phyloP scores from a whole-genome alignment of 1,140 invertebrate species.

The Drosophila subpulchrella region DNA sequence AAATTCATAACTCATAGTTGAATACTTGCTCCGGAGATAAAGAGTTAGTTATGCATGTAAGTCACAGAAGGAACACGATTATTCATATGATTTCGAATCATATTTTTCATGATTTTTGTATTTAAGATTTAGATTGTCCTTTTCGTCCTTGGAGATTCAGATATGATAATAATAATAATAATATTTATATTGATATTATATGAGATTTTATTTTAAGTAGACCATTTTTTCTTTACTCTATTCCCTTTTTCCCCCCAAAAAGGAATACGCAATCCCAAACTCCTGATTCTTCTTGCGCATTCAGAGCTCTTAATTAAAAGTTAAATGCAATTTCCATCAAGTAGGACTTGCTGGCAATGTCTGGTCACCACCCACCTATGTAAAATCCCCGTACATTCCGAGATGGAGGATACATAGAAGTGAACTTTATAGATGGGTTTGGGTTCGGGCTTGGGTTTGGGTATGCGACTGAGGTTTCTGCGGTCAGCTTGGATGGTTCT shows the following conservation, averaged over 20 bases:
- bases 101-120: not conserved
- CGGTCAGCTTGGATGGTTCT: slow-evolving; percentile 48
- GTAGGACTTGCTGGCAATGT: slow-evolving; percentile 18
- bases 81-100: too few species aligned
- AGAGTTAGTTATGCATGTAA: not conserved
- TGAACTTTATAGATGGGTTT: not conserved
- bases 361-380: slow-evolving; percentile 12
- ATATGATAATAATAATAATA: too few species aligned
- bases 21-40: not conserved
- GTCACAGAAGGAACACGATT: too few species aligned
- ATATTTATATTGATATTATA: too few species aligned
- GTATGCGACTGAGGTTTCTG: slow-evolving; percentile 69
- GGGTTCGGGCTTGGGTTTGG: not conserved
- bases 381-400: slow-evolving; percentile 4
- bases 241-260: not conserved
- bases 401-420: slow-evolving; percentile 5
- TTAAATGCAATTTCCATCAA: slow-evolving; percentile 40
- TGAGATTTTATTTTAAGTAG: too few species aligned
- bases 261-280: not conserved
- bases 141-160: too few species aligned
- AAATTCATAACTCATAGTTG: not conserved
- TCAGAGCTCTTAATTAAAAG: slow-evolving; percentile 43
- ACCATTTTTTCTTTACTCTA: not conserved
- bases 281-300: not conserved
- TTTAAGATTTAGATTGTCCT: too few species aligned